Conservation (phyloP, 2,797 vertebrate species). For the Eutrigla gurnardus region DNA sequence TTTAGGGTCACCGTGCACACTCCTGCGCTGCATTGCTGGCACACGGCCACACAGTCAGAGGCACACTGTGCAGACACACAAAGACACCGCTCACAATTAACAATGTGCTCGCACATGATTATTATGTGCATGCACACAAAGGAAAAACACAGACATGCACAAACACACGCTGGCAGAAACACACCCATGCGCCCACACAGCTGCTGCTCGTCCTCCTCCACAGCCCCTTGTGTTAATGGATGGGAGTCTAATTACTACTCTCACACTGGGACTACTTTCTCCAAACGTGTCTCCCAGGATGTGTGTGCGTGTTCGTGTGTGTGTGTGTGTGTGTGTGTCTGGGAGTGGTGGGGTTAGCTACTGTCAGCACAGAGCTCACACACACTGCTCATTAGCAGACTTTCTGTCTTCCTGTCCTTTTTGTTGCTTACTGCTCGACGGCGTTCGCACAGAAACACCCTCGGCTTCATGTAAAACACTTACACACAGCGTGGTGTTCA, state of each 20-base stretch:
- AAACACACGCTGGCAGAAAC: conserved; percentile 60
- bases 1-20: conserved; percentile 44
- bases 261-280: conserved; percentile 78
- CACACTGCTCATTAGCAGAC: conserved; percentile 82
- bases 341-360: conserved; percentile 62
- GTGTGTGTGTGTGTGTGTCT: conserved; percentile 53
- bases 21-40: conserved; percentile 30
- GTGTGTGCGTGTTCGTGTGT: conserved; percentile 55
- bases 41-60: conserved; percentile 48
- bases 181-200: conserved; percentile 73
- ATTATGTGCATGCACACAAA: conserved; percentile 65
- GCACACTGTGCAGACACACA: conserved; percentile 37
- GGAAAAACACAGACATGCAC: conserved; percentile 59
- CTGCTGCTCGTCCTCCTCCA: conserved; percentile 78
- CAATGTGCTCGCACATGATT: conserved; percentile 50
- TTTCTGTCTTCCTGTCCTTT: conserved; percentile 70
- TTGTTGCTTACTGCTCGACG: conserved; percentile 31
- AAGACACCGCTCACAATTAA: conserved; percentile 45
- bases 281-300: conserved; percentile 80
- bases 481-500: conserved; percentile 46
- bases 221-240: conserved; percentile 86
- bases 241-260: conserved; percentile 87
- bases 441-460: conserved; percentile 48
- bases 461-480: conserved; percentile 56
- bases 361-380: conserved; percentile 69